Evolutionary conservation across 2,888 invertebrate species (phyloP).

Genomic region (Allygus modestus): DNA sequence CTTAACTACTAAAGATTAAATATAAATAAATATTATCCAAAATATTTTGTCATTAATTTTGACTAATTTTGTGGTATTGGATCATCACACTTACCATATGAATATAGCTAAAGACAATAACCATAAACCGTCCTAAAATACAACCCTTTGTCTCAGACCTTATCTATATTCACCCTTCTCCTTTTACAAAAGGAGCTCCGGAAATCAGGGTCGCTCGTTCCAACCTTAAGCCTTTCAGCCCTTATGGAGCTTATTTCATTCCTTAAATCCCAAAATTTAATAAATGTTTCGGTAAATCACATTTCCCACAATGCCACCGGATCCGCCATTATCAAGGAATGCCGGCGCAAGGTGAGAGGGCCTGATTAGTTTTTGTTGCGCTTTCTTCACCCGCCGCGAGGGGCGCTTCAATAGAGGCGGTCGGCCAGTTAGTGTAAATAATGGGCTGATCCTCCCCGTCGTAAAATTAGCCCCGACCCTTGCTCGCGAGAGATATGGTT

Average conservation of each 20-base stretch:
- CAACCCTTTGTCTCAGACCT: not conserved
- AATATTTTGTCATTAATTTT: too few relatives aligned
- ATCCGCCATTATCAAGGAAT: not conserved
- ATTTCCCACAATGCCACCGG: not conserved
- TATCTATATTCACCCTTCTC: conserved; percentile 4
- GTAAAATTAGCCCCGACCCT: conserved; percentile 13
- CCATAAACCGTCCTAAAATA: not conserved
- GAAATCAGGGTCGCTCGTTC: not conserved
- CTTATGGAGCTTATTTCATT: conserved; percentile 19
- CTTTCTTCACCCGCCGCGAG: conserved; percentile 33
- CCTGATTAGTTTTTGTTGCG: conserved; percentile 33
- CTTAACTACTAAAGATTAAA: too few relatives aligned
- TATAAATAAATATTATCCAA: too few relatives aligned
- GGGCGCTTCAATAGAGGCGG: conserved; percentile 25
- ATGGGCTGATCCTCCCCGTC: conserved; percentile 29
- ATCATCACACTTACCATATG: too few relatives aligned
- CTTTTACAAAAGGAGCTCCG: conserved; percentile 9
- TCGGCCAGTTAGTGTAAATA: conserved; percentile 38
- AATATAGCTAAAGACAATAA: not conserved
- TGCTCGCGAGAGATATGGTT: conserved; percentile 3
- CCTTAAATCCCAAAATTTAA: conserved; percentile 31
- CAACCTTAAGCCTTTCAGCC: conserved; percentile 3
- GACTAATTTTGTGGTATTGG: too few relatives aligned
- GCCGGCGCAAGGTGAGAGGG: conserved; percentile 13
- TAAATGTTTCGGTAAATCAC: conserved; percentile 43